Evolutionary conservation across 1,140 invertebrate genomes (phyloP).

Genomic region (Pentalonia nigronervosa): DNA sequence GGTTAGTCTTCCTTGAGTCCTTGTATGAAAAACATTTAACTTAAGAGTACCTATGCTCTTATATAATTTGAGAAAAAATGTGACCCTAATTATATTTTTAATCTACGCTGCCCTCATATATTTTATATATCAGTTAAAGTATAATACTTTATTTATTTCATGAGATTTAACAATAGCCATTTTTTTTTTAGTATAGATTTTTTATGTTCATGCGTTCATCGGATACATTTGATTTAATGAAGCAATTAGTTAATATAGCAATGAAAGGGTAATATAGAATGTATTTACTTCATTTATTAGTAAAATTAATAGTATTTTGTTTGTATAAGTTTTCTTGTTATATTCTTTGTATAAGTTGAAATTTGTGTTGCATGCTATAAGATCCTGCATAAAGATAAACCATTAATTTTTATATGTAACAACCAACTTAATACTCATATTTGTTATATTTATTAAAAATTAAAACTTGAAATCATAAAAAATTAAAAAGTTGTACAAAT

Average conservation of each 20-base stretch:
- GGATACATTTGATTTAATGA: conserved; percentile 91
- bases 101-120: not conserved
- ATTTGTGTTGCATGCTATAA: not conserved
- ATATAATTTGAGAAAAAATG: too few species aligned
- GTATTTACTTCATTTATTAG: not conserved
- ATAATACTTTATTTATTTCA: not conserved
- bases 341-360: not conserved
- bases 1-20: too few species aligned
- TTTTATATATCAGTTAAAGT: not conserved
- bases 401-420: not conserved
- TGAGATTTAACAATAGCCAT: not conserved
- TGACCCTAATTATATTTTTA: not conserved
- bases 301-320: not conserved
- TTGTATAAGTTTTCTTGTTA: too few species aligned
- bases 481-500: not conserved
- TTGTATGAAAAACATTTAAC: not conserved
- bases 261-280: conserved; percentile 83
- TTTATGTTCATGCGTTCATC: conserved; percentile 87
- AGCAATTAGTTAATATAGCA: conserved; percentile 94
- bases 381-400: not conserved
- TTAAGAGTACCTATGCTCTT: too few species aligned
- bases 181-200: conserved; percentile 78
- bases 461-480: not conserved
- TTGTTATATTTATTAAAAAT: too few species aligned
- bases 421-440: not conserved